Base-by-base conservation (phyloP, 2,113 vertebrate genomes). In the Hyla sarda region DNA sequence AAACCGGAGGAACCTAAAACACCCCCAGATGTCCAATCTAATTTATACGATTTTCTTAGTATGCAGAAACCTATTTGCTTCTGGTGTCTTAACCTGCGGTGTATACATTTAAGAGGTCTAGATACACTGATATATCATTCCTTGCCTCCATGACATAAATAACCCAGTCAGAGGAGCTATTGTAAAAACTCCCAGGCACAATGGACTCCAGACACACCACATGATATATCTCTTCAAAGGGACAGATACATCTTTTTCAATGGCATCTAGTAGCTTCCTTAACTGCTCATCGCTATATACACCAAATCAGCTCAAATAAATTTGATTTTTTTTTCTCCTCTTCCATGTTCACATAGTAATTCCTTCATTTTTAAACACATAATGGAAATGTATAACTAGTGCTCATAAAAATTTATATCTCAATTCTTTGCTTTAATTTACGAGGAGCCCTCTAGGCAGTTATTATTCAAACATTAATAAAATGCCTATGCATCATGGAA, bases 401-500 rank as follows among this genome's bases (percentile, higher is more conserved):
- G 94, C 95, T 97, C 97, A 95, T 97, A 97, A 97, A 98, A 98
- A 98, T 97, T 92, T 96, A 97, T 98, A 96, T 94, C 93, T 96
- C 96, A 95, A 97, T 97, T 95, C 94, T 89, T 91, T 91, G 92
- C 95, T 96, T 96, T 97, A 97, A 98, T 98, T 97, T 96, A 97
- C 96, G 95, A 95, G 95, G 92, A 93, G 92, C 96, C 96, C 96
- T 96, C 93, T 91, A 96, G 98, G 95, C 96, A 92, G 95, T 96
- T 97, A 98, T 98, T 98, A 99, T 96, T 98, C 95, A 98, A 97
- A 96, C 96, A 97, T 97, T 97, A 97, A 98, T 98, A 97, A 97
- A 97, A 96, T 95, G 95, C 93, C 93, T 92, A 95, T 96, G 96
- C 95, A 97, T 97, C 96, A 97, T 92, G 90, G 94, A 93, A 95